phyloP scores from a whole-genome alignment of 2,113 vertebrate genomes.

The Diadophis punctatus region DNA sequence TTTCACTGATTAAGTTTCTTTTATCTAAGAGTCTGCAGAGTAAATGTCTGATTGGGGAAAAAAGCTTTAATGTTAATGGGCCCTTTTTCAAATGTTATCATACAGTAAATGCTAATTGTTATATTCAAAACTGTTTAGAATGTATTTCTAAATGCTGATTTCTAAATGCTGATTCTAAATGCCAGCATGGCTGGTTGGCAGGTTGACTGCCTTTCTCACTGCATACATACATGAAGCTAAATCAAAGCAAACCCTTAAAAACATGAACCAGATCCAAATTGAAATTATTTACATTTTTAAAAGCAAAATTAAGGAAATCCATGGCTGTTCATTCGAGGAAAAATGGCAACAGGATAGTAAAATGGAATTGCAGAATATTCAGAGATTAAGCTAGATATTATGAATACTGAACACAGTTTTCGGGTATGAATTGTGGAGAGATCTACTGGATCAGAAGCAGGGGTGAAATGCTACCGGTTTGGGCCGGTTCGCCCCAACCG shows the following conservation, averaged over 20 bases:
- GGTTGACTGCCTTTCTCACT: background rate
- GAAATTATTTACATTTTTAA: conserved; percentile 27
- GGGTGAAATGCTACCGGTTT: no score
- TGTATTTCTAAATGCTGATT: conserved; percentile 41
- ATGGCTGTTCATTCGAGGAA: background rate
- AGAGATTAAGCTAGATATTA: background rate
- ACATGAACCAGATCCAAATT: background rate
- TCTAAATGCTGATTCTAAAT: no score
- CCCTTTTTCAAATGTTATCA: conserved; percentile 59
- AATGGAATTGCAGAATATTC: background rate
- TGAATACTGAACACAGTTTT: background rate
- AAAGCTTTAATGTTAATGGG: conserved; percentile 56
- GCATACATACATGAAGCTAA: conserved; percentile 17
- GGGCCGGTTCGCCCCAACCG: no score
- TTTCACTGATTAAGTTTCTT: conserved; percentile 47
- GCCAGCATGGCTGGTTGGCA: background rate
- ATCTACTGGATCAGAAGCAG: background rate
- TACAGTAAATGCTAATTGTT: conserved; percentile 49
- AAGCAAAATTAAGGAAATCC: background rate
- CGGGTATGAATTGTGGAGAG: background rate
- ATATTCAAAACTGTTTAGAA: conserved; percentile 38
- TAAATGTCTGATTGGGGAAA: conserved; percentile 57
- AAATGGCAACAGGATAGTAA: background rate
- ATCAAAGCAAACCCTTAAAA: conserved; percentile 10
- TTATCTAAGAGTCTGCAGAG: conserved; percentile 4